phyloP scores from a whole-genome alignment of 2,888 invertebrate species.

The Caenorhabditis uteleia region DNA sequence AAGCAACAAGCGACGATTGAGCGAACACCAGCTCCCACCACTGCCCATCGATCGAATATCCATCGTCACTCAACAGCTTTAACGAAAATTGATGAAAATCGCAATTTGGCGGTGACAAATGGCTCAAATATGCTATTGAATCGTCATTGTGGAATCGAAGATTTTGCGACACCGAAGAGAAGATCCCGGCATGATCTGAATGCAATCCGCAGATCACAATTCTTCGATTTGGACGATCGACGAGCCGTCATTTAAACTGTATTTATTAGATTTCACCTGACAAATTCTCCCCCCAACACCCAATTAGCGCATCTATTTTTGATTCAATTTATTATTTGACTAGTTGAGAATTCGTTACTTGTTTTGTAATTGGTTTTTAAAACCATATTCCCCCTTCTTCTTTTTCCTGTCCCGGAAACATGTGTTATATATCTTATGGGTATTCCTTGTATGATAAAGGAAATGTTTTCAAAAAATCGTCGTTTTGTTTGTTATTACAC shows the following conservation, averaged over 20 bases:
- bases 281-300: too few relatives aligned
- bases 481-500: too few relatives aligned
- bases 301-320: too few relatives aligned
- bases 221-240: conserved; percentile 25
- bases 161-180: conserved; percentile 27
- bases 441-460: too few relatives aligned
- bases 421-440: too few relatives aligned
- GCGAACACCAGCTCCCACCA: background rate
- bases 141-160: conserved; percentile 14
- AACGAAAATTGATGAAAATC: conserved; percentile 37
- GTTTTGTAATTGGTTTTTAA: too few relatives aligned
- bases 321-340: too few relatives aligned
- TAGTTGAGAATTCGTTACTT: too few relatives aligned
- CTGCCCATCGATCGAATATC: conserved; percentile 8
- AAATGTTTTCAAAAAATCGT: too few relatives aligned
- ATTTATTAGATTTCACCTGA: too few relatives aligned
- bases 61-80: conserved; percentile 21
- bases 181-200: conserved; percentile 23
- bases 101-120: conserved; percentile 29
- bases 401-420: too few relatives aligned
- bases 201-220: conserved; percentile 31
- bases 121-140: background rate
- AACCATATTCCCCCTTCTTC: too few relatives aligned
- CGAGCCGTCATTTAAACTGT: background rate
- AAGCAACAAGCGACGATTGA: conserved; percentile 9